Base-by-base conservation (phyloP, 2,888 invertebrate species). In the Lithophane ornitopus region DNA sequence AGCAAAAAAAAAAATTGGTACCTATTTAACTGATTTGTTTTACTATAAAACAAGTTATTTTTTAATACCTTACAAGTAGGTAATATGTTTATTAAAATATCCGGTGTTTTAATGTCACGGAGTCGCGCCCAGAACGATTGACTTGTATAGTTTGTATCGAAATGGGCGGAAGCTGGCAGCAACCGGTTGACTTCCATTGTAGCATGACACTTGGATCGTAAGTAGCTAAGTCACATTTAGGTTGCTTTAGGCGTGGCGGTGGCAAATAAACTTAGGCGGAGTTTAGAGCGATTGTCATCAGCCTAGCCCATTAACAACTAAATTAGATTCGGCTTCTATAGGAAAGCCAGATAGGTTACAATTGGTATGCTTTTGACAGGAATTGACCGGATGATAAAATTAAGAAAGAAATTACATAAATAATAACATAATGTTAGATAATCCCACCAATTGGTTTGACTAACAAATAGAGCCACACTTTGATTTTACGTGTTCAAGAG, bases 81-180 rank as follows among this genome's bases (percentile, higher is more conserved):
- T 74, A 63, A 72, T 54, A 26, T 75, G 56, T 66, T 74, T 67
- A 78, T 81, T 84, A 49, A 63, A 67, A 72, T 76, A 65, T 81
- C 85, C 87, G 78, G 73, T 74, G 85, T 58, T 28, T 70, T 67
- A 85, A 81, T 82, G 65, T 85, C 85, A 82, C 59, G 62, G 70
- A 54, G 82, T 65, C 46, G 52, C 68, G 4, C 56, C 46, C 70
- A 73, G 41, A 56, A 52, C 72, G 41, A 85, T 78, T 81, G 82
- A 78, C 74, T 82, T 63, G 70, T 34, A 22, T 59, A 49, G 71
- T 79, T 70, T 58, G 62, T 52, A 78, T 74, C 44, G 22, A 68
- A 78, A 82, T 82, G 85, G 74, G 85, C 78, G 85, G 85, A 85
- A 84, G 68, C 74, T 72, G 22, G 39, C 39, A 28, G 14, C 41